Base-by-base conservation (phyloP, 2,888 invertebrate species). In the Drosophila differens region DNA sequence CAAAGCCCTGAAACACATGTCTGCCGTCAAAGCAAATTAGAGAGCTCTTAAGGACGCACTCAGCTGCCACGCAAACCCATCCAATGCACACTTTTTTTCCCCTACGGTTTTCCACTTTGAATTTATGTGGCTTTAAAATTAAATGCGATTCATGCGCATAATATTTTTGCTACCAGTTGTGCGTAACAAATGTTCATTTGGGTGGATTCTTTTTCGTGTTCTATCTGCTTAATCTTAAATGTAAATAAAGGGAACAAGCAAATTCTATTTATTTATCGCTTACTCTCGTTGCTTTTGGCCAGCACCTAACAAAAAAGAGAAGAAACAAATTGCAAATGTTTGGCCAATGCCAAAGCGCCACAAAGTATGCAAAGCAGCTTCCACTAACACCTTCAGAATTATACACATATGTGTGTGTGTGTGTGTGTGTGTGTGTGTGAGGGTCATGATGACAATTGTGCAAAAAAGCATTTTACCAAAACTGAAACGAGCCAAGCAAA, bases 191-290 rank as follows among this genome's bases (percentile, higher is more conserved):
- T 78, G 58, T 76, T 73, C 65, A 74, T 79, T 83, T 83, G 51
- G 62, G n/a, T 39, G 4, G 12, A 16, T 51, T 55, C 25, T 22
- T 6, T 66, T 87, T 76, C 88, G 88, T 89, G 85, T 73, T 80
- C 81, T 85, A 85, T 89, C 85, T 81, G 76, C 74, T 69, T 74
- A 76, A 85, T 85, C 85, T 89, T 70, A 73, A 88, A 90, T 88
- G 78, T 79, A 85, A 87, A 85, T 89, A 87, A 80, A 84, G 72
- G 76, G 71, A 69, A 53, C 76, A 82, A 79, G 75, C 76, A 86
- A 88, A 90, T 90, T 86, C 82, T 86, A 90, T 86, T 88, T 90
- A 90, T 86, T 90, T 88, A 88, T 90, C 90, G 90, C 85, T 90
- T 90, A 90, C 30, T 86, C 85, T 90, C 64, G 76, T 79, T 85